Base-by-base conservation (phyloP, 2,888 invertebrate genomes). In the Nycteola revayana region DNA sequence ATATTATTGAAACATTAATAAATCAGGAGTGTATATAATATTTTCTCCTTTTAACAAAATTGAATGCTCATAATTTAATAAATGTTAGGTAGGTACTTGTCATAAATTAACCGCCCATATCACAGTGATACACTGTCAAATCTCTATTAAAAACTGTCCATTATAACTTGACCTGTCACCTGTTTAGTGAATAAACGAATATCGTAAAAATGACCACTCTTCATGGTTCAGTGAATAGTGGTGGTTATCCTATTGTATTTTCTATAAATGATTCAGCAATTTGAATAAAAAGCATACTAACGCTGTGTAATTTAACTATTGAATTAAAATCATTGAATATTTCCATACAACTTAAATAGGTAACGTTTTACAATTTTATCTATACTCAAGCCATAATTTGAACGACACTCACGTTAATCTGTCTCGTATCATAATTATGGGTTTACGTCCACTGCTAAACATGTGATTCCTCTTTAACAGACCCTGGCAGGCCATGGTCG, bases 51-150 rank as follows among this genome's bases (percentile, higher is more conserved):
- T n/a, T n/a, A n/a, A n/a, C n/a, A n/a, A n/a, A n/a, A n/a, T n/a
- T n/a, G n/a, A n/a, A n/a, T n/a, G n/a, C n/a, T n/a, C 26, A 25
- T 41, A 51, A 55, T 49, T 46, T 28, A 45, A 51, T 46, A 34
- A 49, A 56, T 50, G 26, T 14, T 14, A 14, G 14, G n/a, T 32
- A 42, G 22, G 32, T 31, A 35, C 45, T 42, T 61, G 53, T 56
- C 34, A 41, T 28, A 49, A 56, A 59, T 56, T 54, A 56, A 60
- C 48, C 41, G 42, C 27, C 60, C 62, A 45, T 35, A 46, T 33
- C 56, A 26, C 28, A 32, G 10, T 33, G 23, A 28, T 9, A 33
- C 28, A 11, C 29, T 9, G 23, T 26, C 28, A 25, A 42, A 25
- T n/a, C 37, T 28, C 33, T 41, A 25, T 41, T 25, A 33, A 41